These are phyloP conservation scores for Discoglossus pictus DNA, from an alignment of 2,797 vertebrate genomes.

Conservation along the genomic window DNA sequence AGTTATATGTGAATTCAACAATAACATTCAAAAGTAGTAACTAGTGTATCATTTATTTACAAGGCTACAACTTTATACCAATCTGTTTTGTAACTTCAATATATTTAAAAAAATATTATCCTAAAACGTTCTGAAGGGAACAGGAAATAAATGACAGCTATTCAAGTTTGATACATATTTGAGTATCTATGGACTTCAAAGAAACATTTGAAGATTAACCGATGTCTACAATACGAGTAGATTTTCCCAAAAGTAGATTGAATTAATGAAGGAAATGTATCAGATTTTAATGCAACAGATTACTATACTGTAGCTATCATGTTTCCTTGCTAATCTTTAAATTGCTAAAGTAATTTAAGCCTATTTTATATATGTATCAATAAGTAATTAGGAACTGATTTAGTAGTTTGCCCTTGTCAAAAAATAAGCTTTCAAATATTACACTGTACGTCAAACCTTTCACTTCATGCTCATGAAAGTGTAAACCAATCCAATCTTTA, in stretches of 20 bases:
- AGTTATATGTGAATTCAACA: too few relatives aligned
- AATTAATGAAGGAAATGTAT: slow-evolving; percentile 9
- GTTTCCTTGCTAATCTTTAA: slow-evolving; percentile 23
- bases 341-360: neutral
- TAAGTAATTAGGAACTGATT: too few relatives aligned
- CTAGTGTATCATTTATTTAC: neutral
- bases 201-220: slow-evolving; percentile 39
- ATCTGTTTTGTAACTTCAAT: slow-evolving; percentile 20
- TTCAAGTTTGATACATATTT: slow-evolving; percentile 3
- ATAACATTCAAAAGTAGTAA: too few relatives aligned
- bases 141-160: slow-evolving; percentile 23
- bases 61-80: neutral
- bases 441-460: too few relatives aligned
- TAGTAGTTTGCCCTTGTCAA: too few relatives aligned
- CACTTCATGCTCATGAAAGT: too few relatives aligned
- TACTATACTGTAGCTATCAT: too few relatives aligned
- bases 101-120: slow-evolving; percentile 18
- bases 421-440: too few relatives aligned
- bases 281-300: slow-evolving; percentile 11
- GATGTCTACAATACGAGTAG: slow-evolving; percentile 24
- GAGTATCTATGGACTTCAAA: slow-evolving; percentile 36
- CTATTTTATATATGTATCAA: too few relatives aligned
- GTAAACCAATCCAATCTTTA: too few relatives aligned
- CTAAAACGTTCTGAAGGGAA: slow-evolving; percentile 19
- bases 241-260: slow-evolving; percentile 15